Conservation (phyloP, 1,140 invertebrate genomes). For the Sycobia sp. region DNA sequence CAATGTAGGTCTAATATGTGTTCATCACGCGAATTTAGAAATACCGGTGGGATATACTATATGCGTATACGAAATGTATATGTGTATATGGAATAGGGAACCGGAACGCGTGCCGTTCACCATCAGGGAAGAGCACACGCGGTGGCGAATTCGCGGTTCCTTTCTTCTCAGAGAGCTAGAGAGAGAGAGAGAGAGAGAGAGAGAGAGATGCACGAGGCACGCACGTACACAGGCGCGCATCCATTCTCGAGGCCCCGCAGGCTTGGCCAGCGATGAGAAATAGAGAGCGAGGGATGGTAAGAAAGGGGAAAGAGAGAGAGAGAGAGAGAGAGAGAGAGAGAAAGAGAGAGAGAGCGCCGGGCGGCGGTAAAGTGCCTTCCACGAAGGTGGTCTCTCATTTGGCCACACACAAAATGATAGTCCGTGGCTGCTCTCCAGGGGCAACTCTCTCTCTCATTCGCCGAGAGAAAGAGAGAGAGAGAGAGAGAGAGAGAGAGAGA, state of each 20-base stretch:
- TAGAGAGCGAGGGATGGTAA: background rate
- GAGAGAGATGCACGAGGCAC: too few species aligned
- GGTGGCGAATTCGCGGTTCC: constrained; percentile 38
- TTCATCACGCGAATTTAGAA: too few species aligned
- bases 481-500: constrained; percentile 36
- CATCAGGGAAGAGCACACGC: background rate
- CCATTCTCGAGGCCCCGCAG: background rate
- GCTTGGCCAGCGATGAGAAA: background rate
- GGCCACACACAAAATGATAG: constrained; percentile 52
- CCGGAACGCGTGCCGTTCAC: too few species aligned
- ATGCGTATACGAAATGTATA: too few species aligned
- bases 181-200: too few species aligned
- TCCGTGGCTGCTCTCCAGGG: constrained; percentile 30
- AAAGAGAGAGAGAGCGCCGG: too few species aligned
- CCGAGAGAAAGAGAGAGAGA: constrained; percentile 43
- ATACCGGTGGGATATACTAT: too few species aligned
- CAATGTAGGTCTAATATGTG: too few species aligned
- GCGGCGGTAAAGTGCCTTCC: constrained; percentile 49
- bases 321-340: background rate
- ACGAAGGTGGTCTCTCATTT: constrained; percentile 53
- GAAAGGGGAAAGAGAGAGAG: background rate
- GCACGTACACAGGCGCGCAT: background rate
- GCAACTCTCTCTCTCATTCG: constrained; percentile 30
- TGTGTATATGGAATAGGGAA: too few species aligned
- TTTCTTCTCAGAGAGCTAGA: too few species aligned